phyloP scores from a whole-genome alignment of 2,797 vertebrate genomes.

The Mycteria americana region DNA sequence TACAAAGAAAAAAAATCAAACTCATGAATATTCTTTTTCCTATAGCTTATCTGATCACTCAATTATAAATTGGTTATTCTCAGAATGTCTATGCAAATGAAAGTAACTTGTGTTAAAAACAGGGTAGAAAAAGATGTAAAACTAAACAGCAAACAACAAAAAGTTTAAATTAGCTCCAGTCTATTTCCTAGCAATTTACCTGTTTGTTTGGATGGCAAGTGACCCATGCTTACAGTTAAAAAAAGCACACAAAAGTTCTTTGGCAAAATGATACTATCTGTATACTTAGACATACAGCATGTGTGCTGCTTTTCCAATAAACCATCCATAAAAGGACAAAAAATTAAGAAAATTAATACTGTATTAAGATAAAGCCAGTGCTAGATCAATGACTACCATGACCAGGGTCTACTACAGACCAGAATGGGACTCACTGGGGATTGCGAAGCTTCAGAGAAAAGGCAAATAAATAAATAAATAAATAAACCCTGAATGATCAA shows the following conservation, averaged over 20 bases:
- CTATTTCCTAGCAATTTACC: not conserved
- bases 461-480: slow-evolving; percentile 59
- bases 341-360: not conserved
- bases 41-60: not conserved
- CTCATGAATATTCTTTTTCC: not conserved
- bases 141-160: not conserved
- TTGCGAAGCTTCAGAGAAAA: slow-evolving; percentile 33
- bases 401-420: not conserved
- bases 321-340: not conserved
- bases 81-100: not conserved
- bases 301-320: not conserved
- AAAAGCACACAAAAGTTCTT: not conserved
- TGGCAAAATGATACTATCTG: not conserved
- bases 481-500: slow-evolving; percentile 60
- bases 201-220: not conserved
- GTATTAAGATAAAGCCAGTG: not conserved
- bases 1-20: not conserved
- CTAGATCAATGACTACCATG: not conserved
- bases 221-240: not conserved
- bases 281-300: not conserved
- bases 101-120: not conserved
- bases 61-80: not conserved
- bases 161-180: not conserved
- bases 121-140: not conserved
- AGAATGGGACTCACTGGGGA: not conserved